Evolutionary conservation across 2,888 invertebrate species (phyloP).

Genomic region (Metopia argyrocephala): DNA sequence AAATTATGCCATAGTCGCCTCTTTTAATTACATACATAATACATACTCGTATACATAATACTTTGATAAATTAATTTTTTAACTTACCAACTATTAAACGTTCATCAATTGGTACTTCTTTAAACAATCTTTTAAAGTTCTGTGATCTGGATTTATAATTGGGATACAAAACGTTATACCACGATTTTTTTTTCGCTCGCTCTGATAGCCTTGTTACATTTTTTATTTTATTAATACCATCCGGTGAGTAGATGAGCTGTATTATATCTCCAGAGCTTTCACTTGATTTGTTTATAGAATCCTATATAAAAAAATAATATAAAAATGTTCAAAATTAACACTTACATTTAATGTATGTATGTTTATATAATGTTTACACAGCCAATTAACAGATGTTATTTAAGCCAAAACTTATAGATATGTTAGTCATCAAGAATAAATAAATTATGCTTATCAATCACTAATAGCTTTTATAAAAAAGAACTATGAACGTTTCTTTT

Average conservation of each 20-base stretch:
- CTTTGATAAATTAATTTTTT: background rate
- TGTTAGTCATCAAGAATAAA: background rate
- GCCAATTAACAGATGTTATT: background rate
- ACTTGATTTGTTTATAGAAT: conserved; percentile 65
- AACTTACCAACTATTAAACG: conserved; percentile 93
- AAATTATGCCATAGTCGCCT: too few relatives aligned
- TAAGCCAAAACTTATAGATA: background rate
- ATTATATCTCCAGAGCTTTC: conserved; percentile 64
- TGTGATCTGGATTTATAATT: conserved; percentile 96
- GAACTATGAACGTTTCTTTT: background rate
- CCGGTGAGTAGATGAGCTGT: conserved; percentile 29
- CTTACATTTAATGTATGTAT: background rate
- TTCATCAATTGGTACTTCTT: conserved; percentile 93
- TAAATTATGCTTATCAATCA: background rate
- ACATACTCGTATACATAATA: background rate
- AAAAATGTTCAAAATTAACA: background rate
- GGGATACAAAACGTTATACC: conserved; percentile 92
- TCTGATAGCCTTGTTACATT: conserved; percentile 78
- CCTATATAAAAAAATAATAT: conserved; percentile 49
- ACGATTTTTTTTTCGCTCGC: conserved; percentile 88
- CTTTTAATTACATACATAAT: too few relatives aligned
- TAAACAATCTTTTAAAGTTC: conserved; percentile 95
- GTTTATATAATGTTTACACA: background rate
- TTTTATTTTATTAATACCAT: conserved; percentile 72
- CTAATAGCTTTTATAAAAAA: background rate